phyloP scores from a whole-genome alignment of 2,888 invertebrate species.

The Hydriomena furcata region DNA sequence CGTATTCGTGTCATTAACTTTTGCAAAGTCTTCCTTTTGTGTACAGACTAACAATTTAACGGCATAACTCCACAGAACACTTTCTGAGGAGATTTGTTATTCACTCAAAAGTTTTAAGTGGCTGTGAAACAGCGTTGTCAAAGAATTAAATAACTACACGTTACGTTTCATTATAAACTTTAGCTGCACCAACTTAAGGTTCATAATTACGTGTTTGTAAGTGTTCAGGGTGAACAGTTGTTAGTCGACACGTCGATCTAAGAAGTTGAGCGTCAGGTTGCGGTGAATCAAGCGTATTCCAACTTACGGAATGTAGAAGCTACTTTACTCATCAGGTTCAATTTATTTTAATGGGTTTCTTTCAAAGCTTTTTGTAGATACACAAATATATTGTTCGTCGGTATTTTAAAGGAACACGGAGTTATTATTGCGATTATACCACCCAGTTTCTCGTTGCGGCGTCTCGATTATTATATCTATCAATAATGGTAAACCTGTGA shows the following conservation, averaged over 20 bases:
- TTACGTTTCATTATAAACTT: constrained; percentile 36
- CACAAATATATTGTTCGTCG: no score
- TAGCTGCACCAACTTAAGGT: constrained; percentile 46
- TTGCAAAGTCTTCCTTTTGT: constrained; percentile 67
- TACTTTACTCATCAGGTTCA: constrained; percentile 38
- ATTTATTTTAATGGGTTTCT: constrained; percentile 48
- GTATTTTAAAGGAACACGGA: no score
- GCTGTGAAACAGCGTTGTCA: constrained; percentile 78
- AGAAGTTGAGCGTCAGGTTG: constrained; percentile 62
- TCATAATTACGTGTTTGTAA: constrained; percentile 48
- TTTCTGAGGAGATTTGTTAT: constrained; percentile 80
- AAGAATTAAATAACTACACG: constrained; percentile 67
- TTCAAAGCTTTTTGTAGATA: constrained; percentile 11
- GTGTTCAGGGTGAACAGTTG: constrained; percentile 52
- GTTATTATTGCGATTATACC: no score
- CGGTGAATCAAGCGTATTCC: constrained; percentile 60
- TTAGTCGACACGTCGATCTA: constrained; percentile 62
- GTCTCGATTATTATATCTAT: no score
- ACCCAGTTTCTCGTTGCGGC: no score
- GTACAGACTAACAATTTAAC: constrained; percentile 77
- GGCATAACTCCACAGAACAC: constrained; percentile 74
- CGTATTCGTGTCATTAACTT: constrained; percentile 67
- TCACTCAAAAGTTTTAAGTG: constrained; percentile 82
- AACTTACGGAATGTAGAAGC: constrained; percentile 54
- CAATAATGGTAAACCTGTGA: no score